phyloP scores from a whole-genome alignment of 1,140 invertebrate species.

The Myzus persicae region DNA sequence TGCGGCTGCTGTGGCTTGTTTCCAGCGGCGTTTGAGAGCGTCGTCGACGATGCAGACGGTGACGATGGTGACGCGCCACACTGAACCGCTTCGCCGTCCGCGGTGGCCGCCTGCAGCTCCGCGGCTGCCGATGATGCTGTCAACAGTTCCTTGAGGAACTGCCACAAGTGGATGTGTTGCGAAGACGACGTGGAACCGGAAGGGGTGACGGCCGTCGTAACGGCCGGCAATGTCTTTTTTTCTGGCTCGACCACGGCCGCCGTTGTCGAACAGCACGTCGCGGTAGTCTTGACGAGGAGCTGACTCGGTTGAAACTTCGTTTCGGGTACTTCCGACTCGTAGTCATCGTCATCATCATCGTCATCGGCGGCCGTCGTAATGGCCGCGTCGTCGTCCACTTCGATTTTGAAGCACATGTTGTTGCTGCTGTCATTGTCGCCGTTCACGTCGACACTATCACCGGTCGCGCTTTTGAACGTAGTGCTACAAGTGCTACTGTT shows the following conservation, averaged over 20 bases:
- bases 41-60: constrained; percentile 64
- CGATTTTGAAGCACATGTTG: neutral
- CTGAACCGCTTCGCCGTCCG: neutral
- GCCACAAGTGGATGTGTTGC: constrained; percentile 96
- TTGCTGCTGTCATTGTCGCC: neutral
- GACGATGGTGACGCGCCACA: neutral
- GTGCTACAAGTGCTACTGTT: neutral
- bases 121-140: constrained; percentile 80
- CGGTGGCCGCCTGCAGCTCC: constrained; percentile 73
- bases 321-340: neutral
- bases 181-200: neutral
- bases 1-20: constrained; percentile 72
- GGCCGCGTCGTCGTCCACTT: neutral
- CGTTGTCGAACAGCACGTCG: constrained; percentile 67
- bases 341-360: neutral
- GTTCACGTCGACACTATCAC: neutral
- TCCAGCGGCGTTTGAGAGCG: constrained; percentile 74
- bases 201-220: neutral
- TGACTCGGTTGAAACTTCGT: neutral
- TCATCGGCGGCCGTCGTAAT: neutral
- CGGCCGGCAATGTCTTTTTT: neutral
- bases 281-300: constrained; percentile 62
- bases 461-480: neutral
- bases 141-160: constrained; percentile 96
- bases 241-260: neutral